A percentile compares a stretch with the other conserved stretches of the same genome.
These are phyloP conservation scores for Acronicta leporina DNA, from an alignment of 2,888 invertebrate species.

Conservation along the genomic window DNA sequence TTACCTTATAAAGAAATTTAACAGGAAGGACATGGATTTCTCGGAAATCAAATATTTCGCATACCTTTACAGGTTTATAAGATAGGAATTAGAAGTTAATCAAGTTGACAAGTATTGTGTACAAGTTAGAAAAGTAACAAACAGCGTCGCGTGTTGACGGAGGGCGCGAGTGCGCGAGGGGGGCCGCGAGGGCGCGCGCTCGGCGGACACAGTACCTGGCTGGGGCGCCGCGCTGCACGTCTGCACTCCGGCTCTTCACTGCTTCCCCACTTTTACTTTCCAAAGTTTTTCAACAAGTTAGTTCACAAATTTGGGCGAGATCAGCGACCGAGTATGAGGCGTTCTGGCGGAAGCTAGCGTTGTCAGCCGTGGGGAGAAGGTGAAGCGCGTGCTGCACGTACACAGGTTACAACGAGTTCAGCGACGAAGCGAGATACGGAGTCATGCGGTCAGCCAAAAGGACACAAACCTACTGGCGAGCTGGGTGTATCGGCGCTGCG, in stretches of 20 bases:
- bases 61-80: constrained; percentile 9
- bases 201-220: constrained; percentile 80
- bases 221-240: constrained; percentile 77
- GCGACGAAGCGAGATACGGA: constrained; percentile 89
- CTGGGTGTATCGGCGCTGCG: constrained; percentile 79
- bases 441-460: constrained; percentile 90
- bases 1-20: constrained; percentile 19
- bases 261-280: constrained; percentile 71
- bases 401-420: constrained; percentile 85
- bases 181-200: constrained; percentile 58
- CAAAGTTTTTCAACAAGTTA: constrained; percentile 73
- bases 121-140: constrained; percentile 40
- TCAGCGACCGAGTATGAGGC: constrained; percentile 70
- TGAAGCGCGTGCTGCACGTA: constrained; percentile 86
- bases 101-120: constrained; percentile 18
- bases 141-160: constrained; percentile 67
- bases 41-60: background rate
- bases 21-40: constrained; percentile 1
- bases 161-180: constrained; percentile 68
- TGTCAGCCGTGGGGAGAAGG: constrained; percentile 69
- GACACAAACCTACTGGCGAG: constrained; percentile 89
- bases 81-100: constrained; percentile 21
- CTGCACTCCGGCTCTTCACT: constrained; percentile 75
- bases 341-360: constrained; percentile 81
- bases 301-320: constrained; percentile 74